Evolutionary conservation across 2,888 invertebrate genomes (phyloP).

Genomic region (Oscheius sp.): DNA sequence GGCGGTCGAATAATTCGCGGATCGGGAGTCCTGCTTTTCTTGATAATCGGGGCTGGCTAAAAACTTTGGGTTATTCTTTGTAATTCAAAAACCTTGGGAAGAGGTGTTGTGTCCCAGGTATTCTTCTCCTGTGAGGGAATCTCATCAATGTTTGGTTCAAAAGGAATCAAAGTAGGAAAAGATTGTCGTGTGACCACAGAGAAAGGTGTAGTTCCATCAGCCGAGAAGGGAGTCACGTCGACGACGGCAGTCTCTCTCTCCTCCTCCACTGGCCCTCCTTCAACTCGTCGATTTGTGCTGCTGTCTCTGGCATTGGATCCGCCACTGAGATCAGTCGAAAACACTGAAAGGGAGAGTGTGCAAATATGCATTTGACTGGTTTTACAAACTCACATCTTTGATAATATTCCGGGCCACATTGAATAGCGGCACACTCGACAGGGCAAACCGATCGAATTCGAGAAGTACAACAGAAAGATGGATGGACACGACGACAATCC

Average conservation of each 20-base stretch:
- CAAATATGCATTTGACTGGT: not conserved
- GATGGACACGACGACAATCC: constrained; percentile 52
- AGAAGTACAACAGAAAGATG: constrained; percentile 59
- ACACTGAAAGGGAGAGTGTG: constrained; percentile 43
- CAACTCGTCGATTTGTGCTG: constrained; percentile 37
- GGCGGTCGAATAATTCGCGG: constrained; percentile 61
- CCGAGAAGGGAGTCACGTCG: constrained; percentile 5
- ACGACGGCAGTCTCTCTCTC: constrained; percentile 8
- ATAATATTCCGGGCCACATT: constrained; percentile 39
- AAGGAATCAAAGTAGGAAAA: constrained; percentile 50
- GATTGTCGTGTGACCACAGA: not conserved
- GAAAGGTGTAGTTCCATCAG: not conserved
- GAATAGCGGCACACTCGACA: constrained; percentile 47
- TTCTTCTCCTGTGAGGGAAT: constrained; percentile 28
- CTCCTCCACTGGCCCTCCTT: not conserved
- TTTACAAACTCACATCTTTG: constrained; percentile 17
- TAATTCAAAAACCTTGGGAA: not conserved
- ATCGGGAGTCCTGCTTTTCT: constrained; percentile 54
- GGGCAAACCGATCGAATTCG: constrained; percentile 55
- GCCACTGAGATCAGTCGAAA: constrained; percentile 47
- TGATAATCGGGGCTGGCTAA: constrained; percentile 30
- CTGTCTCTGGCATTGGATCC: constrained; percentile 43
- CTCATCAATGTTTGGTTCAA: constrained; percentile 39
- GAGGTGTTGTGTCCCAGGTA: not conserved
- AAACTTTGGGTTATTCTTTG: too few relatives aligned